A percentile compares a stretch with the other conserved stretches of the same genome.
These are phyloP conservation scores for Heterochromis multidens DNA, from an alignment of 2,113 vertebrate species.

Conservation along the genomic window DNA sequence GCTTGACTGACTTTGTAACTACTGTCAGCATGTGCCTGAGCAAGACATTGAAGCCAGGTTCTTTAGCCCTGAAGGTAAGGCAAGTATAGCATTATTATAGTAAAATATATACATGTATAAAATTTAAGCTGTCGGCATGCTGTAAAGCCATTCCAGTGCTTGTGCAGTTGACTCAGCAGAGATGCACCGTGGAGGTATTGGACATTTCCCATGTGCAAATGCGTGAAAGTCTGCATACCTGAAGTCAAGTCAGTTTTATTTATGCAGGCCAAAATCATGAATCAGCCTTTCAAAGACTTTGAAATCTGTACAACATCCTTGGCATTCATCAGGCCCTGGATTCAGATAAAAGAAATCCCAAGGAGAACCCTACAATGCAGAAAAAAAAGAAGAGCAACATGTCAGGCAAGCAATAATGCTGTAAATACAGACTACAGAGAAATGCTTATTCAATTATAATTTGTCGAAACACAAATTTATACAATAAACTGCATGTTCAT, in stretches of 20 bases:
- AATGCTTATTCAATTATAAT: not conserved
- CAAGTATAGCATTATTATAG: not conserved
- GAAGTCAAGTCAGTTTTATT: not conserved
- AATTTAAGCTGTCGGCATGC: not conserved
- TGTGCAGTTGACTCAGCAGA: not conserved
- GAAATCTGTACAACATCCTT: not conserved
- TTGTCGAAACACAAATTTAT: not conserved
- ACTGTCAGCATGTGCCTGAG: not conserved
- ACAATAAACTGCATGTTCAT: not conserved
- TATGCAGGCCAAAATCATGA: not conserved
- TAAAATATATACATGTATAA: not conserved
- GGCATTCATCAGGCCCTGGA: not conserved
- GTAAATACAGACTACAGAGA: not conserved
- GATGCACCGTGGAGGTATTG: not conserved
- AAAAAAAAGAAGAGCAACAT: not conserved
- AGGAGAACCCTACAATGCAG: not conserved
- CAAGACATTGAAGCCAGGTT: not conserved
- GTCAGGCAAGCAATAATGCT: not conserved
- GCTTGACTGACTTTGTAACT: conserved; percentile 3
- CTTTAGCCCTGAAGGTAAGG: not conserved
- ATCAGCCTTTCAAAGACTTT: not conserved
- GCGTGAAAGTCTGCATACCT: not conserved
- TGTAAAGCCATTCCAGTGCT: not conserved
- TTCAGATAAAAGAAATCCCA: not conserved
- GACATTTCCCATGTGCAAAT: not conserved